Evolutionary conservation across 2,113 vertebrate species (phyloP).

Genomic region (Acanthochromis polyacanthus): DNA sequence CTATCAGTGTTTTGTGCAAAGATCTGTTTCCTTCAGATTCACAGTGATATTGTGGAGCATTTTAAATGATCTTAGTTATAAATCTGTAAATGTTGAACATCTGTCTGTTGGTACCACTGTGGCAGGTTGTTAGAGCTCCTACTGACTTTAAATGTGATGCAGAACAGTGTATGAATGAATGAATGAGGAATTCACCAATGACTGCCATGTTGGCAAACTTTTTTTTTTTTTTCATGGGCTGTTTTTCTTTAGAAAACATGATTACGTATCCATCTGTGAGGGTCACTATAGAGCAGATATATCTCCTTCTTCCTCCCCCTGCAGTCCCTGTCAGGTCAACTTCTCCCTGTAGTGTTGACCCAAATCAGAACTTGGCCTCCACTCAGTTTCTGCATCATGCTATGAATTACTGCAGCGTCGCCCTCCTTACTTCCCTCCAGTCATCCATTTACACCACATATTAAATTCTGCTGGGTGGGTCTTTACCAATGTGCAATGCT

Average conservation of each 20-base stretch:
- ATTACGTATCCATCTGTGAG: background rate
- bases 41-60: no score
- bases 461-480: conserved; percentile 24
- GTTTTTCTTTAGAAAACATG: background rate
- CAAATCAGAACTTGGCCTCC: conserved; percentile 4
- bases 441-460: conserved; percentile 20
- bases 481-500: conserved; percentile 15
- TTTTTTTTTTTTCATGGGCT: background rate
- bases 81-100: background rate
- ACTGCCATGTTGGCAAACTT: conserved; percentile 19
- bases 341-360: conserved; percentile 19
- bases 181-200: conserved; percentile 12
- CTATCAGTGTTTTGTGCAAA: no score
- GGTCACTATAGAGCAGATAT: no score
- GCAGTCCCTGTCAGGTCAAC: background rate
- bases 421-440: conserved; percentile 6
- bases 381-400: conserved; percentile 5
- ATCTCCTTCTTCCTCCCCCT: background rate
- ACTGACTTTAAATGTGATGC: background rate
- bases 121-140: conserved; percentile 9
- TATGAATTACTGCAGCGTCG: conserved; percentile 7
- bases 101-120: background rate
- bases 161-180: background rate
- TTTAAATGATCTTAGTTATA: background rate
- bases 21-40: no score